Conservation (phyloP, 1,140 invertebrate species). For the Achatina immaculata region DNA sequence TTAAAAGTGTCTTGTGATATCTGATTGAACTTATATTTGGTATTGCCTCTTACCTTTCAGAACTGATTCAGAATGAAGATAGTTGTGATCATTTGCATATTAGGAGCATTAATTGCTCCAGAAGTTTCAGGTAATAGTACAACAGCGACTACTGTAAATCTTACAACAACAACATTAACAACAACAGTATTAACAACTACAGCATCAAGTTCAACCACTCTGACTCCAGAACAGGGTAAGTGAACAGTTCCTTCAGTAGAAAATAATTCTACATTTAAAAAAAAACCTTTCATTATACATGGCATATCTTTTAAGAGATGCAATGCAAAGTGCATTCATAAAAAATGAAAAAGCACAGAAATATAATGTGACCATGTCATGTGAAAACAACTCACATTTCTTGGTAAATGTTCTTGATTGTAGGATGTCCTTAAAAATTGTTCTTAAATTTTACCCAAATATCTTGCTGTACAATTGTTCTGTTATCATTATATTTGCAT, state of each 20-base stretch:
- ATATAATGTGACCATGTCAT: no score
- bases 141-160: not conserved
- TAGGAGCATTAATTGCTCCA: not conserved
- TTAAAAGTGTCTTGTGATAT: no score
- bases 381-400: no score
- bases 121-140: not conserved
- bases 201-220: slow-evolving; percentile 13
- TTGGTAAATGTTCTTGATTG: no score
- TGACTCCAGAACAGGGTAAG: slow-evolving; percentile 12
- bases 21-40: no score
- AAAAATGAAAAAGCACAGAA: no score
- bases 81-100: not conserved
- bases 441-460: not conserved
- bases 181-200: not conserved
- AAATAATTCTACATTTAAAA: no score
- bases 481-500: not conserved
- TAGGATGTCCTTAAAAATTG: no score
- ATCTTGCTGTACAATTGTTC: not conserved
- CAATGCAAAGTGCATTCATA: no score
- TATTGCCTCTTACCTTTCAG: not conserved
- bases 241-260: no score
- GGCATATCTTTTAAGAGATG: no score
- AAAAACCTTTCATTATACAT: no score
- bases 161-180: not conserved
- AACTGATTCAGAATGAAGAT: not conserved